Evolutionary conservation across 1,140 invertebrate genomes (phyloP), one percentile per base, ranked within the genome.

Genomic region (Bombus haemorrhoidalis): DNA sequence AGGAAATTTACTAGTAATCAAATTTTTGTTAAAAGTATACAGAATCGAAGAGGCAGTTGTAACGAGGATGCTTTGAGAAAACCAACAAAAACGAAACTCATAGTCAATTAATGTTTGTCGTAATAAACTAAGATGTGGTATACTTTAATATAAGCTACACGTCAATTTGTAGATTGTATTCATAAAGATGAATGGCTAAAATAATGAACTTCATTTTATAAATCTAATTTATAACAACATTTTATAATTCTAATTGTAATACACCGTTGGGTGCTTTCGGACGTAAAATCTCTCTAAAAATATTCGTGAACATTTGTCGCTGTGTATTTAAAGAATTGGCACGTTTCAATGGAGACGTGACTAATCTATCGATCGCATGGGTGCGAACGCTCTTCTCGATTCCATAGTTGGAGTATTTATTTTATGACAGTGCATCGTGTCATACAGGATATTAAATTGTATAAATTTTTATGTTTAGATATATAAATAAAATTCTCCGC

Each of bases 261-360:
- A 15, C 2, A 69, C 2, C 12, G 13, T 25, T 6, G 34, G 3
- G 22, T 5, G 22, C n/a, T 32, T 47, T 47, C 0, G 22, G 13
- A 47, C 3, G 71, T 15, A 32, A 73, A 32, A 18, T 43, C 25
- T n/a, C 22, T 28, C 1, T 39, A 2, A 34, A 71, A 57, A 57
- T 37, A 39, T 25, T 39, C 39, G 25, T 25, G 4, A 25, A 28
- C 5, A 81, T 53, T 53, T 53, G 47, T 53, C 47, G 6, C 18
- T 77, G 64, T 81, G 53, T 79, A 28, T 57, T 18, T 32, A 34
- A 80, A 53, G 28, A 47, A 88, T 88, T 78, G 81, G 68, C 59
- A 28, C 66, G 25, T 62, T 77, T 81, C 75, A 66, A 53, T 22
- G 57, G 37, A 53, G 43, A 79, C 75, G 47, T 73, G 72, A 3